A percentile compares a stretch with the other conserved stretches of the same genome.
Conservation (phyloP, 2,113 vertebrate species). For the Vulpes vulpes region DNA sequence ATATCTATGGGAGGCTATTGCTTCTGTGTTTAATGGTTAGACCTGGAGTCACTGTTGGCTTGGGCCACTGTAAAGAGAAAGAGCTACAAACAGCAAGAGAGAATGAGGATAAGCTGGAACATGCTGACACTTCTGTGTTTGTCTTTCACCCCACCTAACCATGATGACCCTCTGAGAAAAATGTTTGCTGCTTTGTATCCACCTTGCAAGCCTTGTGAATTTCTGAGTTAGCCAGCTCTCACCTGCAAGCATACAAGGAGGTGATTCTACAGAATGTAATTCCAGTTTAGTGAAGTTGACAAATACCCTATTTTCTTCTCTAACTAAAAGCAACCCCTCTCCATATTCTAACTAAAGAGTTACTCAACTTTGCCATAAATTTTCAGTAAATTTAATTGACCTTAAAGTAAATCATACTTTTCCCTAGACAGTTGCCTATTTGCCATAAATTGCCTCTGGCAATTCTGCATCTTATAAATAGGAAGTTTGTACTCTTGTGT, state of each 20-base stretch:
- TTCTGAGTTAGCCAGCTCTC: not conserved
- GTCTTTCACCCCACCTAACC: not conserved
- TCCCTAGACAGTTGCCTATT: not conserved
- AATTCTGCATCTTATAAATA: not conserved
- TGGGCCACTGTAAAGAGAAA: not conserved
- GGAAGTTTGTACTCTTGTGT: not conserved
- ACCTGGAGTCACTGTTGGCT: not conserved
- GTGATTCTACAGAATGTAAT: not conserved
- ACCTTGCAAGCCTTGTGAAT: not conserved
- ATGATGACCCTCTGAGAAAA: not conserved
- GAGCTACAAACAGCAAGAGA: not conserved
- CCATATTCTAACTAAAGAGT: not conserved
- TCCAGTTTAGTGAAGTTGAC: not conserved
- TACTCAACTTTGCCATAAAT: not conserved
- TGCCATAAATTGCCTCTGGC: not conserved
- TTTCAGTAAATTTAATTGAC: slow-evolving; percentile 54
- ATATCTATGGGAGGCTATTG: not conserved
- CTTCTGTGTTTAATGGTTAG: not conserved
- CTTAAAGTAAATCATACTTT: slow-evolving; percentile 5
- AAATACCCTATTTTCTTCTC: not conserved
- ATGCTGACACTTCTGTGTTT: not conserved
- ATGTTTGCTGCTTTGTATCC: not conserved
- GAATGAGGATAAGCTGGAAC: not conserved
- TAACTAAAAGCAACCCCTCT: not conserved
- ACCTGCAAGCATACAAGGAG: not conserved